Conservation (phyloP, 2,797 vertebrate genomes). For the Typhlichthys subterraneus region DNA sequence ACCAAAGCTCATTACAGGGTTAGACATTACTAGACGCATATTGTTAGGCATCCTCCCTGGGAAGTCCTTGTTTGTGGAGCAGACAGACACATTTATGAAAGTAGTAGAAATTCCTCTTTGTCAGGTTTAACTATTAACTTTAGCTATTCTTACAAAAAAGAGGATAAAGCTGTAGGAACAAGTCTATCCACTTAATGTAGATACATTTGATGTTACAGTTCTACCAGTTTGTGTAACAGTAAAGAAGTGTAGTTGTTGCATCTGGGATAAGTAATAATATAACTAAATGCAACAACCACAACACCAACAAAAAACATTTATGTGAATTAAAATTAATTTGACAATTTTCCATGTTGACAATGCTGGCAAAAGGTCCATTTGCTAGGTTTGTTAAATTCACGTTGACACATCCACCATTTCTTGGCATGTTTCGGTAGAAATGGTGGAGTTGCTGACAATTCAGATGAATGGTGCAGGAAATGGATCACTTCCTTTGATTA, state of each 20-base stretch:
- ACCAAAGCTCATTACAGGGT: conserved; percentile 14
- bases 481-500: conserved; percentile 76
- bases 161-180: no score
- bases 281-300: no score
- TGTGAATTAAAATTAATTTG: no score
- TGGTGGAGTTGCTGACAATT: conserved; percentile 60
- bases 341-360: no score
- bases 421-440: conserved; percentile 30
- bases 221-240: no score
- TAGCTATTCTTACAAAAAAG: neutral
- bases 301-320: no score
- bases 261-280: no score
- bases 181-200: no score
- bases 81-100: neutral
- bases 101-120: neutral
- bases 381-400: conserved; percentile 28
- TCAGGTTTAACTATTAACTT: neutral
- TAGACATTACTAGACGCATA: conserved; percentile 2
- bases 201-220: no score
- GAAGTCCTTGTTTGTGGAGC: neutral
- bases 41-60: neutral
- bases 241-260: no score
- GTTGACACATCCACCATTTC: conserved; percentile 41
- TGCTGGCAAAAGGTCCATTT: no score
- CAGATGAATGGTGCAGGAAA: conserved; percentile 62